A percentile compares a stretch with the other conserved stretches of the same genome.
Evolutionary conservation across 1,140 invertebrate species (phyloP).

Genomic region (Ips typographus): DNA sequence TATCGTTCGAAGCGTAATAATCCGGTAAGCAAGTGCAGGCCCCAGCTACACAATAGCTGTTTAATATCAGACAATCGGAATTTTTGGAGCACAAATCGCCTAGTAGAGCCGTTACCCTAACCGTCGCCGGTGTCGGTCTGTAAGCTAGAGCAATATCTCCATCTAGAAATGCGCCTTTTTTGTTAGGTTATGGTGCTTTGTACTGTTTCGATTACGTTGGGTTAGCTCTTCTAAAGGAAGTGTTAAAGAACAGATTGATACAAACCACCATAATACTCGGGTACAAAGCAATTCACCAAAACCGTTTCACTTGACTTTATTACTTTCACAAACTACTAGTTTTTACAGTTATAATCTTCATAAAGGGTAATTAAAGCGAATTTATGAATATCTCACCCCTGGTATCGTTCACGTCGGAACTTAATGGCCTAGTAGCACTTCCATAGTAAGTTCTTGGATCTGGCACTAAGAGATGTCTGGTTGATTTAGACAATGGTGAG

Average conservation of each 20-base stretch:
- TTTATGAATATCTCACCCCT: slow-evolving; percentile 30
- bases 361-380: slow-evolving; percentile 13
- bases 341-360: slow-evolving; percentile 1
- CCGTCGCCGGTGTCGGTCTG: slow-evolving; percentile 68
- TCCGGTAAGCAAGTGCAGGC: slow-evolving; percentile 71
- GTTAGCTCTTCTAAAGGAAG: no score
- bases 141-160: slow-evolving; percentile 51
- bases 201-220: slow-evolving; percentile 4
- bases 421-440: slow-evolving; percentile 36
- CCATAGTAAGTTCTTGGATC: slow-evolving; percentile 72
- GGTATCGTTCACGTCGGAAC: slow-evolving; percentile 31
- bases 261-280: slow-evolving; percentile 19
- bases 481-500: slow-evolving; percentile 76
- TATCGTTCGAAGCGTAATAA: slow-evolving; percentile 65
- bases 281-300: neutral
- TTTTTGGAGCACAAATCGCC: slow-evolving; percentile 76
- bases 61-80: slow-evolving; percentile 69
- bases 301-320: neutral
- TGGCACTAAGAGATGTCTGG: slow-evolving; percentile 72
- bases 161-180: slow-evolving; percentile 37
- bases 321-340: neutral
- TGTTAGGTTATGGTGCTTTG: slow-evolving; percentile 16
- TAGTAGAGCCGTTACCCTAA: slow-evolving; percentile 68
- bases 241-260: neutral
- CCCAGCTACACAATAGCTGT: slow-evolving; percentile 69